Percentiles rank a stretch among this genome's conserved stretches.
Evolutionary conservation across 2,113 vertebrate species (phyloP).

Genomic region (Dissostichus mawsoni): DNA sequence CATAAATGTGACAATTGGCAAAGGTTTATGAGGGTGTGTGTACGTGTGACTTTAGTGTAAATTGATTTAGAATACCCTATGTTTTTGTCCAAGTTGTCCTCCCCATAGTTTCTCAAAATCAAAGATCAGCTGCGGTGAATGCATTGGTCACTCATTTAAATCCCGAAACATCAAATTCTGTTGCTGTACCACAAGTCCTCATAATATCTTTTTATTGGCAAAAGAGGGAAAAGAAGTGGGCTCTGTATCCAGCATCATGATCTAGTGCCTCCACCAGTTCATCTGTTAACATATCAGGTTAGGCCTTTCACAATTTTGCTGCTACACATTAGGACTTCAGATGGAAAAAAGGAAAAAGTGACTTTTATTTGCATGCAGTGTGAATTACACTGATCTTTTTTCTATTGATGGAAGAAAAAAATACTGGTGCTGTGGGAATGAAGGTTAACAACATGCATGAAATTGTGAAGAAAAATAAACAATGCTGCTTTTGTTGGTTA

Average conservation of each 20-base stretch:
- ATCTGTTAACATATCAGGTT: constrained; percentile 84
- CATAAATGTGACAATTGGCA: constrained; percentile 74
- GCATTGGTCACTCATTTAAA: constrained; percentile 19
- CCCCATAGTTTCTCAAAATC: constrained; percentile 28
- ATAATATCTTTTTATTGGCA: constrained; percentile 55
- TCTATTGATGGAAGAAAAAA: constrained; percentile 69
- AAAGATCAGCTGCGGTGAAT: constrained; percentile 38
- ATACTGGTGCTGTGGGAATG: constrained; percentile 77
- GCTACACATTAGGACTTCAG: constrained; percentile 74
- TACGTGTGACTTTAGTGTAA: constrained; percentile 62
- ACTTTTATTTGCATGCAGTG: constrained; percentile 85
- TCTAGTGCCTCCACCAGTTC: constrained; percentile 82
- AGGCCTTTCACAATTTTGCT: constrained; percentile 84
- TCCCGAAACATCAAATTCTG: constrained; percentile 15
- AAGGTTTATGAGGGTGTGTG: constrained; percentile 64
- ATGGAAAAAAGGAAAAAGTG: constrained; percentile 33
- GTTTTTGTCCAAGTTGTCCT: constrained; percentile 50
- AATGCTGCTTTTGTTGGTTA: constrained; percentile 79
- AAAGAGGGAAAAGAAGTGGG: constrained; percentile 53
- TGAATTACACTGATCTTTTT: constrained; percentile 78
- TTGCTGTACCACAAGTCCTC: constrained; percentile 22
- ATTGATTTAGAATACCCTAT: constrained; percentile 56
- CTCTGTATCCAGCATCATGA: constrained; percentile 66
- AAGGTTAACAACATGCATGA: constrained; percentile 84
- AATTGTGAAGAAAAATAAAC: constrained; percentile 78